Conservation (phyloP, 1,140 invertebrate genomes). For the Dreissena polymorpha region DNA sequence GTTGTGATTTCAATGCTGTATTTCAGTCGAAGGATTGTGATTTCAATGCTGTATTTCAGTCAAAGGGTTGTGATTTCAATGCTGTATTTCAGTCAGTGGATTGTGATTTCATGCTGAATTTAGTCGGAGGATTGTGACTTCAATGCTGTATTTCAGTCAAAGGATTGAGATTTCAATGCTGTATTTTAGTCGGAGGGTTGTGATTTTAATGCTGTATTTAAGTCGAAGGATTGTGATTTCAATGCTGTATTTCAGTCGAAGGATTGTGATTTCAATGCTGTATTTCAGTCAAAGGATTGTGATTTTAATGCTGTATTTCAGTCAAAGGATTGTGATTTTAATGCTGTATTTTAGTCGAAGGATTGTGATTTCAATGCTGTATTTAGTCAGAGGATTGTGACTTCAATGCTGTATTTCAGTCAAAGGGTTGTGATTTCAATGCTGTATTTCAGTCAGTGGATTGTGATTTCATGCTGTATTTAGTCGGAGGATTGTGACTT, state of each 20-base stretch:
- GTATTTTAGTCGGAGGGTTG: constrained; percentile 94
- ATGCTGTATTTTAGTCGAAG: constrained; percentile 94
- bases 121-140: constrained; percentile 95
- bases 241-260: constrained; percentile 96
- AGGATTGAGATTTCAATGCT: constrained; percentile 96
- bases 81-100: constrained; percentile 95
- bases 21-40: constrained; percentile 95
- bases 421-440: constrained; percentile 96
- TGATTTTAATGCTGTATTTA: constrained; percentile 94
- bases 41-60: constrained; percentile 93
- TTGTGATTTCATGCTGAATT: constrained; percentile 93
- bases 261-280: constrained; percentile 95
- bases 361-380: constrained; percentile 95
- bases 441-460: constrained; percentile 95
- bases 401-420: constrained; percentile 93
- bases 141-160: constrained; percentile 94
- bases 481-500: constrained; percentile 95
- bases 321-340: constrained; percentile 96
- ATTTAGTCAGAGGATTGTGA: constrained; percentile 95
- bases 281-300: constrained; percentile 93
- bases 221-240: constrained; percentile 95
- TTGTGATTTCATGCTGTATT: constrained; percentile 94
- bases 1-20: constrained; percentile 95
- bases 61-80: constrained; percentile 96
- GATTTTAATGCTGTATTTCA: constrained; percentile 95